Percentiles rank a stretch among this genome's conserved stretches.
Conservation (phyloP, 2,113 vertebrate genomes). For the Phocoena phocoena region DNA sequence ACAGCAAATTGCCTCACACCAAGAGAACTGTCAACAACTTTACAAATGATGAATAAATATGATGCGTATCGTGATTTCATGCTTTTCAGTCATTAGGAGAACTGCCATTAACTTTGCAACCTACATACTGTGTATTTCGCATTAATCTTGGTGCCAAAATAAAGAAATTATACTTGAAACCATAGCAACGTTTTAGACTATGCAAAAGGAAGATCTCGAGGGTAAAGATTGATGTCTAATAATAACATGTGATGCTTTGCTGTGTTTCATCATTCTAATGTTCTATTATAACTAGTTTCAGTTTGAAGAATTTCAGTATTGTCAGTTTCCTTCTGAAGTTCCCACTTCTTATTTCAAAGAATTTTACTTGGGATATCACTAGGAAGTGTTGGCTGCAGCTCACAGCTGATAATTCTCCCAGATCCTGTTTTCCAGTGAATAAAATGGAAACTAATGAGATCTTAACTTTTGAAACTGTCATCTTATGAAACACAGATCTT, state of each 20-base stretch:
- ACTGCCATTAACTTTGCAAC: constrained; percentile 33
- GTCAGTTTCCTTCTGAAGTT: neutral
- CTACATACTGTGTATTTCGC: constrained; percentile 36
- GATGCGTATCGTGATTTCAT: constrained; percentile 6
- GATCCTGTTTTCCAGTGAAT: neutral
- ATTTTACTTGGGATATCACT: neutral
- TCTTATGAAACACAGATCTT: neutral
- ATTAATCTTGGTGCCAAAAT: constrained; percentile 60
- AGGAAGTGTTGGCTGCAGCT: neutral
- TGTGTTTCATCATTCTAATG: constrained; percentile 25
- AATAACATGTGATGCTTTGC: neutral
- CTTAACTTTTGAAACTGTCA: constrained; percentile 10
- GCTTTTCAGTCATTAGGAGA: constrained; percentile 48
- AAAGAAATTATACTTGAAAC: constrained; percentile 52
- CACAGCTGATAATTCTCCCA: neutral
- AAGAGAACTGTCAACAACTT: constrained; percentile 21
- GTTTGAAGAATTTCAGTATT: neutral
- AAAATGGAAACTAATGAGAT: neutral
- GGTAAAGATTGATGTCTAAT: neutral
- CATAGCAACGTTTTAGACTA: constrained; percentile 44
- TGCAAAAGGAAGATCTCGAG: constrained; percentile 40
- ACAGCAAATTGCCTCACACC: constrained; percentile 31
- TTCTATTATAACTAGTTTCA: neutral
- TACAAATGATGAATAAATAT: constrained; percentile 54
- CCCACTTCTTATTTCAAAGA: neutral